A percentile compares a stretch with the other conserved stretches of the same genome.
Conservation (phyloP, 2,113 vertebrate genomes). For the Saimiri boliviensis region DNA sequence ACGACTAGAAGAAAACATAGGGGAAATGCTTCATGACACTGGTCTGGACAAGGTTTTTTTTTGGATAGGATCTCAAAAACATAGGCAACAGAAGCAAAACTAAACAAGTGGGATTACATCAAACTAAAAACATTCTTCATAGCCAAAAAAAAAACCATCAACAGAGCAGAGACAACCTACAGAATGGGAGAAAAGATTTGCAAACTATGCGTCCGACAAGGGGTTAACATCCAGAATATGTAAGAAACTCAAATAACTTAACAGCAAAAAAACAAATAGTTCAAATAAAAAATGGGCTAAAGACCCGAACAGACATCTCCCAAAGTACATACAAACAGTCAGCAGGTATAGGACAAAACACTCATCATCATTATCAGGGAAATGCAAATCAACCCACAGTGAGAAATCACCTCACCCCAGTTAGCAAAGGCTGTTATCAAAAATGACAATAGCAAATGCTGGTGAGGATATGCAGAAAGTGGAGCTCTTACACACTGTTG, state of each 20-base stretch:
- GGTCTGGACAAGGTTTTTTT: background rate
- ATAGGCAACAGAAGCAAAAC: background rate
- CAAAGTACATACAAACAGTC: background rate
- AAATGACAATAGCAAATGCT: background rate
- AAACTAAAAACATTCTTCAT: background rate
- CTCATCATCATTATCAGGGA: background rate
- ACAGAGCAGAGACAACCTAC: background rate
- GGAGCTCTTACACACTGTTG: background rate
- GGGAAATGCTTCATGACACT: background rate
- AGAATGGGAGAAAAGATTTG: background rate
- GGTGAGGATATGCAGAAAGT: background rate
- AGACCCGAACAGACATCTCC: background rate
- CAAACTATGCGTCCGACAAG: background rate
- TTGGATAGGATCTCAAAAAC: background rate
- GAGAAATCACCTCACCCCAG: background rate
- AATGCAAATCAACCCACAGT: background rate
- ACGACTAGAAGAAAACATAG: background rate
- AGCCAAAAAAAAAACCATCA: background rate
- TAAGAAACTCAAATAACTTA: background rate
- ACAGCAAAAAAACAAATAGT: background rate
- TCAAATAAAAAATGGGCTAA: background rate
- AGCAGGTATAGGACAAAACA: background rate
- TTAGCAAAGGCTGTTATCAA: background rate
- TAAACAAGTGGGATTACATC: background rate
- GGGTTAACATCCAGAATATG: background rate